Conservation (phyloP, 2,888 invertebrate genomes). For the Papilio gigon region DNA sequence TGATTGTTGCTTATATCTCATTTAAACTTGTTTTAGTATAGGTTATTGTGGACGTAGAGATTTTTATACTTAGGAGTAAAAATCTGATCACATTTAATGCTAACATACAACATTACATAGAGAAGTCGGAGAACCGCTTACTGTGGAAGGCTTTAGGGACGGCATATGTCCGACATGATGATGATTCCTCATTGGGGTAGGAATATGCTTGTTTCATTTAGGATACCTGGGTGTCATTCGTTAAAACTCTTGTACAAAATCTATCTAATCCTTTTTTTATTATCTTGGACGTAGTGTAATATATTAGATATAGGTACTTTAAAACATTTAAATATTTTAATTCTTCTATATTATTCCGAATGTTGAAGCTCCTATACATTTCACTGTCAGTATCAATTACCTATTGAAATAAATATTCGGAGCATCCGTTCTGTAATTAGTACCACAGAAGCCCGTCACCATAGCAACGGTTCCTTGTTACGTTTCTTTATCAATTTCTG, state of each 20-base stretch:
- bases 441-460: slow-evolving; percentile 21
- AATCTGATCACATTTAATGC: too few relatives aligned
- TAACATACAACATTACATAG: too few relatives aligned
- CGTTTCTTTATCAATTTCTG: slow-evolving; percentile 61
- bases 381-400: slow-evolving; percentile 29
- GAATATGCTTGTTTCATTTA: too few relatives aligned
- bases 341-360: not conserved
- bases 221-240: too few relatives aligned
- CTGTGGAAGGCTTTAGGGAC: too few relatives aligned
- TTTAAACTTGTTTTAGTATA: slow-evolving; percentile 14
- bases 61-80: too few relatives aligned
- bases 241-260: too few relatives aligned
- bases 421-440: slow-evolving; percentile 37
- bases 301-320: not conserved
- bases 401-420: slow-evolving; percentile 29
- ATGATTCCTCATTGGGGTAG: too few relatives aligned
- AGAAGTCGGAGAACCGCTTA: too few relatives aligned
- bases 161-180: too few relatives aligned
- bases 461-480: slow-evolving; percentile 39
- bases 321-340: slow-evolving; percentile 5
- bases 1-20: slow-evolving; percentile 8
- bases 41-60: not conserved
- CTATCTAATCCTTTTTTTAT: too few relatives aligned
- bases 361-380: not conserved
- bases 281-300: too few relatives aligned